Evolutionary conservation across 2,113 vertebrate genomes (phyloP).

Genomic region (Platichthys flesus): DNA sequence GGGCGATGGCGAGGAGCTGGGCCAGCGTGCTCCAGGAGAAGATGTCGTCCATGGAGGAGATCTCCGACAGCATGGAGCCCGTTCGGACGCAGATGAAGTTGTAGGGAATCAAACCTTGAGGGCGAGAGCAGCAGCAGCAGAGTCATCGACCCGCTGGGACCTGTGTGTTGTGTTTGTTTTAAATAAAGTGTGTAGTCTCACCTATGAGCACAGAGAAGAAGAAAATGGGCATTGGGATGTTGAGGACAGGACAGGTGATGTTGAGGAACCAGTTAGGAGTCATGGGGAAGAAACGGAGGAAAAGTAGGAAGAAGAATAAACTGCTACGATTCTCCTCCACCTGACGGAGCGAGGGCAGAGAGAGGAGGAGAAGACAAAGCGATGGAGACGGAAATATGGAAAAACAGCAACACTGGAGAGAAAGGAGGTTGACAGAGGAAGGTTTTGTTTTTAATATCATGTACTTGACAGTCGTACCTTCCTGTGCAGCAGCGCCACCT

Average conservation of each 20-base stretch:
- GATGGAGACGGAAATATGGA: background rate
- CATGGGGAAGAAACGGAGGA: constrained; percentile 97
- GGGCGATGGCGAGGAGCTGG: constrained; percentile 91
- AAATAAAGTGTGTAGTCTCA: constrained; percentile 77
- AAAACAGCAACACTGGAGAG: background rate
- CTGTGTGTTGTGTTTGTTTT: background rate
- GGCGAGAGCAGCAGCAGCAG: background rate
- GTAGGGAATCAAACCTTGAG: constrained; percentile 92
- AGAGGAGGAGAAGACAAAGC: background rate
- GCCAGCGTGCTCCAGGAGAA: constrained; percentile 92
- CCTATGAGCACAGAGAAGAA: constrained; percentile 95
- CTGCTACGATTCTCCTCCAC: constrained; percentile 93
- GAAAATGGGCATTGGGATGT: constrained; percentile 92
- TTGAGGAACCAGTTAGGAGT: constrained; percentile 99
- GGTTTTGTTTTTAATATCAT: no score
- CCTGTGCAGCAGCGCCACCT: constrained; percentile 88
- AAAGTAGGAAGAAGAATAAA: constrained; percentile 96
- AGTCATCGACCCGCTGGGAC: background rate
- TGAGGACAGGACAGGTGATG: constrained; percentile 94
- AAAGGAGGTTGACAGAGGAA: background rate
- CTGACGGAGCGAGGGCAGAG: constrained; percentile 70
- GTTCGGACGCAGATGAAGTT: constrained; percentile 98
- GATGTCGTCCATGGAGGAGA: constrained; percentile 92
- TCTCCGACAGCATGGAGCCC: constrained; percentile 92
- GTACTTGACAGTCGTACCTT: constrained; percentile 82